Base-by-base conservation (phyloP, 1,140 invertebrate genomes). In the Zaprionus tsacasi region DNA sequence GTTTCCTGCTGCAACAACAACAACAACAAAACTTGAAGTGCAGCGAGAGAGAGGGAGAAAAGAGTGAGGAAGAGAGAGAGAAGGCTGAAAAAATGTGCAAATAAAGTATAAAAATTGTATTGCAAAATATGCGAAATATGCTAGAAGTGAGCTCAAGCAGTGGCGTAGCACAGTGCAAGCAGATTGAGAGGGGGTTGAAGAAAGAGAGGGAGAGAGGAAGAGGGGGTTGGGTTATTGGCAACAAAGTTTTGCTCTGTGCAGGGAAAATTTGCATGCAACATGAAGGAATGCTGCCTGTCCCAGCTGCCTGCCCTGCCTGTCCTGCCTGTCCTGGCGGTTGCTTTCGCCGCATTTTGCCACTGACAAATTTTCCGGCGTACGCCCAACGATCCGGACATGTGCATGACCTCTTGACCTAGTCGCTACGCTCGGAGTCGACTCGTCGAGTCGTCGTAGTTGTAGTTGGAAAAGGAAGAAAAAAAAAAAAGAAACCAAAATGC, bases 331-430 rank as follows among this genome's bases (percentile, higher is more conserved):
- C 33, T 35, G n/a, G 40, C 25, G 17, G 13, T 50, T 40, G 17
- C 45, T 35, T 5, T 7, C 11, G 15, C 43, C 70, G 15, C 64
- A 73, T 38, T 74, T 69, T 27, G 55, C 40, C 50, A 75, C 72
- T 76, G 66, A 70, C 67, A 70, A 78, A 75, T 75, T 70, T 66
- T 38, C 45, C 68, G 48, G 50, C 48, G 36, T 63, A 36, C 50
- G 56, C 52, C 65, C 33, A 65, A 11, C 61, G 63, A 43, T 69
- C 57, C 57, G 35, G 66, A 69, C 64, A 68, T 65, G 67, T 75
- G 68, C 68, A 57, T 67, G 81, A 87, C 82, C 82, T 77, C 82
- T 82, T 87, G 82, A 87, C 82, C 82, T 70, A 86, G 76, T 87
- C 72, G 74, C 57, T 35, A 43, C 35, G 66, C 45, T 58, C 13